Percentiles rank a stretch among this genome's conserved stretches.
Conservation (phyloP, 1,140 invertebrate species). For the Drosophila paulistorum region DNA sequence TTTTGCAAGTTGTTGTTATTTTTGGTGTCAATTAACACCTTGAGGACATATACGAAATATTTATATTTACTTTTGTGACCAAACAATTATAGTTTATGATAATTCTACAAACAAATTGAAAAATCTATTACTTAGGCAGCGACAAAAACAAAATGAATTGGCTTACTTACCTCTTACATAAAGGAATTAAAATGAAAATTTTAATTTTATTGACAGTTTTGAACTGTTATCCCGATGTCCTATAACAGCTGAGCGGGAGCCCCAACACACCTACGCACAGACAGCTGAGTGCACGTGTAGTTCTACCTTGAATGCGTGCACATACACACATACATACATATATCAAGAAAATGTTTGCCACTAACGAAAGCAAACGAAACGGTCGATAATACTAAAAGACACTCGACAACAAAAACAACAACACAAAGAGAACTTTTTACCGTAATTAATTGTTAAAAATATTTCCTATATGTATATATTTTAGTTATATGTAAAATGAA, state of each 20-base stretch:
- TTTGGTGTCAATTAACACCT: slow-evolving; percentile 12
- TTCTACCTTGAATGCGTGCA: slow-evolving; percentile 10
- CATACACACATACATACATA: not conserved
- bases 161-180: slow-evolving; percentile 43
- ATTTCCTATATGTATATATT: slow-evolving; percentile 22
- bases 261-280: slow-evolving; percentile 45
- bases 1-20: slow-evolving; percentile 13
- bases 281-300: slow-evolving; percentile 69
- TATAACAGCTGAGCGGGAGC: slow-evolving; percentile 40
- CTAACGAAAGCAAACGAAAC: slow-evolving; percentile 37
- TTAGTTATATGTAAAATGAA: slow-evolving; percentile 44
- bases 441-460: slow-evolving; percentile 32
- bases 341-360: slow-evolving; percentile 31
- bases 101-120: slow-evolving; percentile 17
- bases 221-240: slow-evolving; percentile 13
- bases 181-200: slow-evolving; percentile 29
- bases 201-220: not conserved
- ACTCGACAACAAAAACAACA: not conserved
- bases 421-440: slow-evolving; percentile 31
- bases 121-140: slow-evolving; percentile 14
- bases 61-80: slow-evolving; percentile 10
- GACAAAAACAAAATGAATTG: not conserved
- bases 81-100: slow-evolving; percentile 16
- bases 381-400: slow-evolving; percentile 43
- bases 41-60: slow-evolving; percentile 6